Evolutionary conservation across 2,888 invertebrate species (phyloP).

Genomic region (Polydrusus cervinus): DNA sequence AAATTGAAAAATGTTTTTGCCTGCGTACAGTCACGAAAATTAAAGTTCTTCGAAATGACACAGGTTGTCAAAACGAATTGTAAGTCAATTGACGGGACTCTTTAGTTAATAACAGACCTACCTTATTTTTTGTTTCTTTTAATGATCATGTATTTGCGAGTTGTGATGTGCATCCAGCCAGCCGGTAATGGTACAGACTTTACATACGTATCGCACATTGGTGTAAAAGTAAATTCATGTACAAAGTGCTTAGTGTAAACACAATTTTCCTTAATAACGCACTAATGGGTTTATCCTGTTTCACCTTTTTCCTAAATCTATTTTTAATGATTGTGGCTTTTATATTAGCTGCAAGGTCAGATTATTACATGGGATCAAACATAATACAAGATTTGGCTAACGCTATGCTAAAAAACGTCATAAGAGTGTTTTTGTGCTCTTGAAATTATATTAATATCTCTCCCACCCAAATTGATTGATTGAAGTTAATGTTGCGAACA

Average conservation of each 20-base stretch:
- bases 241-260: conserved; percentile 1
- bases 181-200: too few species aligned
- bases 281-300: conserved; percentile 24
- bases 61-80: too few species aligned
- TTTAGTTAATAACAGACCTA: too few species aligned
- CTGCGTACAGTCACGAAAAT: too few species aligned
- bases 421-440: conserved; percentile 29
- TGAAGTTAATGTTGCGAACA: conserved; percentile 23
- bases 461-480: conserved; percentile 39
- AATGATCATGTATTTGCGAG: too few species aligned
- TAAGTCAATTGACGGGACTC: too few species aligned
- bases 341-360: conserved; percentile 23
- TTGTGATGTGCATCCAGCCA: too few species aligned
- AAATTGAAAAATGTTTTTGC: too few species aligned
- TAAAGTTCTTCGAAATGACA: too few species aligned
- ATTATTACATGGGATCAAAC: conserved; percentile 29
- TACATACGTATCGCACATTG: background rate
- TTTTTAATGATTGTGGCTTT: conserved; percentile 37
- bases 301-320: conserved; percentile 25
- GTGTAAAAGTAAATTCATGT: background rate
- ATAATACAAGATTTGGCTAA: conserved; percentile 37
- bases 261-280: conserved; percentile 8
- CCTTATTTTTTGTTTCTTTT: too few species aligned
- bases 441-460: conserved; percentile 5
- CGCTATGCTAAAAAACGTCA: conserved; percentile 30